Conservation (phyloP, 30 jellyfish, hydroid and myxozoan species). For the Rhopilema esculentum region DNA sequence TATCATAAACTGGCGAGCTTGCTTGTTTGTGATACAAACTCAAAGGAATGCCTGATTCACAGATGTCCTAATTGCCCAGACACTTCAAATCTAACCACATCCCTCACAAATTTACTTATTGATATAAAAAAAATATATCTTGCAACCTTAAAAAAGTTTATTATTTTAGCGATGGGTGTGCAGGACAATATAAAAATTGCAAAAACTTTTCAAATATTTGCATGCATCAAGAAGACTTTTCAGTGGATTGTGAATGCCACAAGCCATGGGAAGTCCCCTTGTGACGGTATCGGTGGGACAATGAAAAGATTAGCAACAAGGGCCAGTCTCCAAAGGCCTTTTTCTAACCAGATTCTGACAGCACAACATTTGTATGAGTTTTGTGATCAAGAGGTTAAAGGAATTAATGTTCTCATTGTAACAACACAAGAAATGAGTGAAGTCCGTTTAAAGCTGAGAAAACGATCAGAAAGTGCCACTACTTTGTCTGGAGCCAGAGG, state of each 20-base stretch:
- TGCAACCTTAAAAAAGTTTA: constrained; percentile 7
- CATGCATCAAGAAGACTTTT: background rate
- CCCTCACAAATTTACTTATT: background rate
- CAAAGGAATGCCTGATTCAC: constrained; percentile 79
- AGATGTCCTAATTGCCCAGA: constrained; percentile 72
- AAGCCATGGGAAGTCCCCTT: constrained; percentile 29
- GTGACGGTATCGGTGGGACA: constrained; percentile 37
- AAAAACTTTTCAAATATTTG: too few species aligned
- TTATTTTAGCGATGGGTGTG: constrained; percentile 83
- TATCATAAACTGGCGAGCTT: constrained; percentile 25
- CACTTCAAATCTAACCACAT: too few species aligned
- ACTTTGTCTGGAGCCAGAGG: constrained; percentile 31
- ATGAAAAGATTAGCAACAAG: constrained; percentile 15
- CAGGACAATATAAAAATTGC: constrained; percentile 80
- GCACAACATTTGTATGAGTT: constrained; percentile 16
- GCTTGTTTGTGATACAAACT: constrained; percentile 55
- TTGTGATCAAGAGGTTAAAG: constrained; percentile 5
- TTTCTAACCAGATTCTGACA: constrained; percentile 19
- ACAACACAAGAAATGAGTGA: constrained; percentile 7
- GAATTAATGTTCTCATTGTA: background rate
- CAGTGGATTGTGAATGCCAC: background rate
- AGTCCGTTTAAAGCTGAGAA: background rate
- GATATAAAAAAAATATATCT: background rate
- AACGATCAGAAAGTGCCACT: constrained; percentile 5
- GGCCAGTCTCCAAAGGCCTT: constrained; percentile 42